A percentile compares a stretch with the other conserved stretches of the same genome.
Evolutionary conservation across 2,888 invertebrate genomes (phyloP).

Genomic region (Nomada fabriciana): DNA sequence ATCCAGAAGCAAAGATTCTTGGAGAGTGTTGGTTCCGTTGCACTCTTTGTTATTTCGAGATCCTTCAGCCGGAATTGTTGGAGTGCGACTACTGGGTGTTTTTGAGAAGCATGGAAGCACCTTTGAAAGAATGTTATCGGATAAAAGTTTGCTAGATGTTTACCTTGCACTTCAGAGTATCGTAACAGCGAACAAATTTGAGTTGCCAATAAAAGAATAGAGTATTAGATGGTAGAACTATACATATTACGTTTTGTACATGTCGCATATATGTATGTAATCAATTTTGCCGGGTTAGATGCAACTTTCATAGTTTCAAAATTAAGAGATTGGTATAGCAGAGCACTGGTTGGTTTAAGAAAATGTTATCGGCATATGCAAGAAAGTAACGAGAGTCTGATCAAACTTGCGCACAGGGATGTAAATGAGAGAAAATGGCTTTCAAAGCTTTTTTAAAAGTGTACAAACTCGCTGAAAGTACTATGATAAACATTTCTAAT

Average conservation of each 20-base stretch:
- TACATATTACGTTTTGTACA: no score
- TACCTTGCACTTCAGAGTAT: no score
- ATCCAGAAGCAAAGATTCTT: constrained; percentile 87
- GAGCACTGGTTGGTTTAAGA: neutral
- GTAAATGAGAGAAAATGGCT: constrained; percentile 4
- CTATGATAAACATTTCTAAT: neutral
- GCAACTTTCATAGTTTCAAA: no score
- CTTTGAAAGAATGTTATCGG: constrained; percentile 61
- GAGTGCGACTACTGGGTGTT: constrained; percentile 76
- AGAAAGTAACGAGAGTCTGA: neutral
- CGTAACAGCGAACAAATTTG: no score
- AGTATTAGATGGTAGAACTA: no score
- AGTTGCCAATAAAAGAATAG: no score
- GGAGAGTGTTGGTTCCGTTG: constrained; percentile 91
- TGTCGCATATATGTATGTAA: neutral
- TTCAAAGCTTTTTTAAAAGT: neutral
- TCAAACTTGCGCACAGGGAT: constrained; percentile 15
- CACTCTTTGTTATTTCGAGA: constrained; percentile 89
- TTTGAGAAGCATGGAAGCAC: constrained; percentile 82
- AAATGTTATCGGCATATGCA: neutral
- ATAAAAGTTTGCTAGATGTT: neutral
- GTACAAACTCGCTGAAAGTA: neutral
- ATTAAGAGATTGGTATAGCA: no score
- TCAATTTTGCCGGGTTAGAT: neutral
- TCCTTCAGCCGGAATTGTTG: constrained; percentile 81